Evolutionary conservation across 1,140 invertebrate species (phyloP).

Genomic region (Neotoxoptera formosana): DNA sequence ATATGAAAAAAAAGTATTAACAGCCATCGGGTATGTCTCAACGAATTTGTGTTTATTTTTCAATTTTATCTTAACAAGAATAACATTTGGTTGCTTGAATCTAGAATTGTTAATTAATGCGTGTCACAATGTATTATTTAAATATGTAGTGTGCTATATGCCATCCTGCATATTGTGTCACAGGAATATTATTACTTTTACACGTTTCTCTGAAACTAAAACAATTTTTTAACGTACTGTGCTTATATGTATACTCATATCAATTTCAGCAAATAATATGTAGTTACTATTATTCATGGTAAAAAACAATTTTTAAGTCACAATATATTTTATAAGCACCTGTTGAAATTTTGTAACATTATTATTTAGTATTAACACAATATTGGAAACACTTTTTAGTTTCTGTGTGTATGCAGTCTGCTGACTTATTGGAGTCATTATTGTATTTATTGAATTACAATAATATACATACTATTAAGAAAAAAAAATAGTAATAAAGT

Average conservation of each 20-base stretch:
- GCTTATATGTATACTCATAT: neutral
- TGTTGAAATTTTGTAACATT: neutral
- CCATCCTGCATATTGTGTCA: neutral
- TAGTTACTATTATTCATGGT: neutral
- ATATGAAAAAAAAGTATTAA: neutral
- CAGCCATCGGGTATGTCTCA: neutral
- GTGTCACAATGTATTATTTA: neutral
- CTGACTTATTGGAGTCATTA: no score
- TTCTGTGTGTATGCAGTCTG: no score
- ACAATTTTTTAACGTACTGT: neutral
- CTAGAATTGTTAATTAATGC: neutral
- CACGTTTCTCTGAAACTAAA: neutral
- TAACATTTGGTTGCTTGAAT: neutral
- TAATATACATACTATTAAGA: no score
- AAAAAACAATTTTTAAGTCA: neutral
- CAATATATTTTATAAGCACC: neutral
- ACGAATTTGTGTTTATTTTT: neutral
- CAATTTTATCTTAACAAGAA: neutral
- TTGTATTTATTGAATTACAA: no score
- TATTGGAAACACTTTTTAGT: neutral
- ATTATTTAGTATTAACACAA: neutral
- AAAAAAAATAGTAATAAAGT: no score
- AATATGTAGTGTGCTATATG: neutral
- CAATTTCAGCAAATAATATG: neutral
- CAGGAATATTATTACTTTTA: neutral